Conservation (phyloP, 92 coral and sea anemone genomes). For the Porites lobata region DNA sequence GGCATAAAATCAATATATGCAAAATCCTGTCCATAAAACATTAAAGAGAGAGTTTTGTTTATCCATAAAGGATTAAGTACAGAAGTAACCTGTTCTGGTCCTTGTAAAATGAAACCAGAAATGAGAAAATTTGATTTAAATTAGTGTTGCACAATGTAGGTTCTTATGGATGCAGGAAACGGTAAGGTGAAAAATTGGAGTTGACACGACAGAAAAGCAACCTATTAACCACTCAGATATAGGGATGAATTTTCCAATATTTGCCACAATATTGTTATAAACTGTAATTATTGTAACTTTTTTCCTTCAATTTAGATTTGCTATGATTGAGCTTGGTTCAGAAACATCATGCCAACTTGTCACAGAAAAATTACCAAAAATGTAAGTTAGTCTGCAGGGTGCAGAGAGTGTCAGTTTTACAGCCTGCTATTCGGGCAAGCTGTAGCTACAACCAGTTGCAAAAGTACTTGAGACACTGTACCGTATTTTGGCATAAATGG, state of each 20-base stretch:
- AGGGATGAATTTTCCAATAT: neutral
- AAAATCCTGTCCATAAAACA: too few species aligned
- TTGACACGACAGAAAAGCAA: neutral
- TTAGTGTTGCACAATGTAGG: neutral
- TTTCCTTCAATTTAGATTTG: constrained; percentile 71
- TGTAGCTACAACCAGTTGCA: too few species aligned
- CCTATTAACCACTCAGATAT: neutral
- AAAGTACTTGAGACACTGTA: too few species aligned
- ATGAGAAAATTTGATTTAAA: too few species aligned
- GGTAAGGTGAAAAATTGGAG: neutral
- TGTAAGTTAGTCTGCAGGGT: constrained; percentile 62
- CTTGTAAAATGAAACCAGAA: neutral
- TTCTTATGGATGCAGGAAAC: neutral
- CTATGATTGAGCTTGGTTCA: constrained; percentile 97
- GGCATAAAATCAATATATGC: too few species aligned
- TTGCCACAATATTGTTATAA: neutral
- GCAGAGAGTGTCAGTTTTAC: too few species aligned
- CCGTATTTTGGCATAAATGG: too few species aligned
- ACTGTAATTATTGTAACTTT: neutral
- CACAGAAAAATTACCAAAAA: constrained; percentile 86
- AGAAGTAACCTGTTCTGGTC: neutral
- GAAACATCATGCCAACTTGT: constrained; percentile 91
- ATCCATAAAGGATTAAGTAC: too few species aligned
- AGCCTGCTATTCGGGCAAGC: too few species aligned
- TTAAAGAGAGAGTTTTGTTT: too few species aligned